A percentile compares a stretch with the other conserved stretches of the same genome.
phyloP scores from a whole-genome alignment of 2,797 vertebrate species.

The Chaetophractus vellerosus region DNA sequence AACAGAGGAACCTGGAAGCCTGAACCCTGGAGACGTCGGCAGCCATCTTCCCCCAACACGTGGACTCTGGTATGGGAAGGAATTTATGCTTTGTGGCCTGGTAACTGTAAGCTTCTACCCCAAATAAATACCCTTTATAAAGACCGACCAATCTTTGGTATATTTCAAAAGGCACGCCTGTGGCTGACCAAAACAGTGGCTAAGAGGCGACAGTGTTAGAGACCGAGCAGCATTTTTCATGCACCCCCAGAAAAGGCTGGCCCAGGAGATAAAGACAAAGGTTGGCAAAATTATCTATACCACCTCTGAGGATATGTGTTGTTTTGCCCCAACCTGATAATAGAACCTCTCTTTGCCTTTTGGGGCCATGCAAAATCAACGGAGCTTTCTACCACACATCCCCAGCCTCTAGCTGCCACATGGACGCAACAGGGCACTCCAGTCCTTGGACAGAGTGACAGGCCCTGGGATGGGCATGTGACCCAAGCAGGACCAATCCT shows the following conservation, averaged over 20 bases:
- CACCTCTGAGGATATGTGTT: too few relatives aligned
- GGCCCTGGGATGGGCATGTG: too few relatives aligned
- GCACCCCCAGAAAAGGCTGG: not conserved
- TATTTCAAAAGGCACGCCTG: too few relatives aligned
- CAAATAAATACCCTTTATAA: too few relatives aligned
- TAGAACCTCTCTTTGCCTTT: not conserved
- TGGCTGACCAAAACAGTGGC: too few relatives aligned
- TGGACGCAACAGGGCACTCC: not conserved
- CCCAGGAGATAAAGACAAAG: not conserved
- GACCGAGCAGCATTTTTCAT: not conserved
- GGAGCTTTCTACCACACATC: not conserved
- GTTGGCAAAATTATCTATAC: not conserved
- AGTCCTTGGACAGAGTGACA: not conserved
- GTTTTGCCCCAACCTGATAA: not conserved
- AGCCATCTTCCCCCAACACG: too few relatives aligned
- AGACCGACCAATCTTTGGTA: too few relatives aligned
- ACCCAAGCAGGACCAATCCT: not conserved
- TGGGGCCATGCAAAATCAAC: not conserved
- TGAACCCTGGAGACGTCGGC: too few relatives aligned
- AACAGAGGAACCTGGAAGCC: too few relatives aligned
- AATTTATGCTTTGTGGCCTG: too few relatives aligned
- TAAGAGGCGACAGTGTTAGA: not conserved
- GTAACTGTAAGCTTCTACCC: too few relatives aligned
- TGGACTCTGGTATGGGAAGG: too few relatives aligned
- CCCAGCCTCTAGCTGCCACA: fast-evolving